Percentiles rank a stretch among this genome's conserved stretches.
Conservation (phyloP, 2,888 invertebrate species). For the Gastrophysa polygoni region DNA sequence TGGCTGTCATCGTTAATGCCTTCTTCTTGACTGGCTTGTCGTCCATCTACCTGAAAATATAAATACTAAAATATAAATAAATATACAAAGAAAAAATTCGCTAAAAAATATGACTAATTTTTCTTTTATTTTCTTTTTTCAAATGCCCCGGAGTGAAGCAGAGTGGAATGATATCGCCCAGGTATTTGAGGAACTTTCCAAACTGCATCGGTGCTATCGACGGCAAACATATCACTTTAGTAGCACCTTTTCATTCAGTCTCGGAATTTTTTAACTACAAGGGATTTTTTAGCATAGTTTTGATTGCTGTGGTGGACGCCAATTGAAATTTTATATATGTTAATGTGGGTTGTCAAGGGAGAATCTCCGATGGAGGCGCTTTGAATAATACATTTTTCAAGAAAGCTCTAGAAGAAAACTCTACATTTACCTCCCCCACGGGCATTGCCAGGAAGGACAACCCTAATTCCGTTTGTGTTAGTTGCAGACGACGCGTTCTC, state of each 20-base stretch:
- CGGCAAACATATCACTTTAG: conserved; percentile 47
- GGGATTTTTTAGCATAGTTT: conserved; percentile 51
- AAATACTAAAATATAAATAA: too few species aligned
- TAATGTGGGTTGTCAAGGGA: too few species aligned
- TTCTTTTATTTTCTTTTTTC: conserved; percentile 21
- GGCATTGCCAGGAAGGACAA: too few species aligned
- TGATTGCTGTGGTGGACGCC: conserved; percentile 53
- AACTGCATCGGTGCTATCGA: too few species aligned
- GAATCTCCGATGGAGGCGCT: too few species aligned
- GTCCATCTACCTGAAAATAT: too few species aligned
- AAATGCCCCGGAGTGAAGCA: conserved; percentile 19
- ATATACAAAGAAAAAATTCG: too few species aligned
- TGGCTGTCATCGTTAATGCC: conserved; percentile 16
- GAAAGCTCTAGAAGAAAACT: conserved; percentile 29
- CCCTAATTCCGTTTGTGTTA: too few species aligned
- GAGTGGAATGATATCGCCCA: conserved; percentile 18
- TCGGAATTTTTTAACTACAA: conserved; percentile 45
- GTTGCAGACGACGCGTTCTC: too few species aligned
- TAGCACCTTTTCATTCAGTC: conserved; percentile 43
- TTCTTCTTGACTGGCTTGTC: background rate
- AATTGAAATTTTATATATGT: too few species aligned
- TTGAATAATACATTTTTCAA: too few species aligned
- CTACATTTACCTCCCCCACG: conserved; percentile 13
- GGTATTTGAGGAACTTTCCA: conserved; percentile 16
- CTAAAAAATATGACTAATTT: too few species aligned